These are phyloP conservation scores for Parthenolecanium corni DNA, from an alignment of 2,888 invertebrate genomes.

Conservation along the genomic window DNA sequence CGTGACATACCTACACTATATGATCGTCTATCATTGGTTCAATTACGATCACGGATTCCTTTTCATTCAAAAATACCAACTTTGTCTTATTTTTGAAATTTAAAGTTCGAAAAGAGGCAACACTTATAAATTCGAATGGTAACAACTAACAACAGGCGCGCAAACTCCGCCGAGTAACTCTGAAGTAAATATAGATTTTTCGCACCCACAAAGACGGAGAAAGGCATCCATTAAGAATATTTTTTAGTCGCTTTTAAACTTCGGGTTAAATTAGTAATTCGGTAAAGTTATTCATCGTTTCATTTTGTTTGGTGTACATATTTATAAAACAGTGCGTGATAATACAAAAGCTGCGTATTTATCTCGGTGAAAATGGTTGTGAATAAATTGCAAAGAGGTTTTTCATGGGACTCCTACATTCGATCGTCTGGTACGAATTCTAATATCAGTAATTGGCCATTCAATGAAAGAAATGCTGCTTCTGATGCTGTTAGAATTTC, in stretches of 20 bases:
- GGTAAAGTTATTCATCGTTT: neutral
- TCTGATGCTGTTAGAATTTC: conserved; percentile 5
- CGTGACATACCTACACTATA: too few relatives aligned
- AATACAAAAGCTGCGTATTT: neutral
- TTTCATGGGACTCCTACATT: conserved; percentile 24
- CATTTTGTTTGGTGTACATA: too few relatives aligned
- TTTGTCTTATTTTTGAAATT: too few relatives aligned
- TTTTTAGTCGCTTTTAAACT: neutral
- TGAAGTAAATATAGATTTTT: neutral
- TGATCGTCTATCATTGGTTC: too few relatives aligned
- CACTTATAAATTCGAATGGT: too few relatives aligned
- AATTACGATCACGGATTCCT: too few relatives aligned
- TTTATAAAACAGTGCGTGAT: neutral
- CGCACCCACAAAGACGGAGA: neutral
- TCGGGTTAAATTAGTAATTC: neutral
- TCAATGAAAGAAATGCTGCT: neutral
- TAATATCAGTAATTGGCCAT: neutral
- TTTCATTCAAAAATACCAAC: too few relatives aligned
- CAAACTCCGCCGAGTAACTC: neutral
- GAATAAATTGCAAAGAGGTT: conserved; percentile 16
- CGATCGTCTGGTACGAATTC: conserved; percentile 4
- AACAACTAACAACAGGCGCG: neutral
- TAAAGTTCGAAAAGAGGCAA: too few relatives aligned
- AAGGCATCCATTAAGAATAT: neutral
- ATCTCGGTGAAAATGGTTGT: conserved; percentile 4